Evolutionary conservation across 2,888 invertebrate species (phyloP).

Genomic region (Mythimna ferrago): DNA sequence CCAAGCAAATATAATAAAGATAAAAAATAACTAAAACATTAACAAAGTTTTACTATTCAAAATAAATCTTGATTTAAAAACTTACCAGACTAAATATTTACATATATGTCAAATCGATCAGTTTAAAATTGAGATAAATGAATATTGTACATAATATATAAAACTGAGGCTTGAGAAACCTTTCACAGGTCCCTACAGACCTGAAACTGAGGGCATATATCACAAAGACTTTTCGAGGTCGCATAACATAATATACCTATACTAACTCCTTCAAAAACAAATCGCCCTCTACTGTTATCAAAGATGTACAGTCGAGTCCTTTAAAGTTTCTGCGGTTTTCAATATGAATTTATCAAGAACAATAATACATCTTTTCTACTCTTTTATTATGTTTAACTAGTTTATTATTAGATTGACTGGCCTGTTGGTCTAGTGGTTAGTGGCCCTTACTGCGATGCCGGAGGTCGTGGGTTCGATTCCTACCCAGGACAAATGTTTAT

Average conservation of each 20-base stretch:
- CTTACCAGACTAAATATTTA: neutral
- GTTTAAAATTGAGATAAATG: constrained; percentile 14
- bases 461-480: too few species aligned
- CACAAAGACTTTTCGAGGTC: constrained; percentile 2
- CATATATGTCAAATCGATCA: neutral
- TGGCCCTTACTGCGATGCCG: too few species aligned
- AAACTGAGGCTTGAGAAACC: neutral
- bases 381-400: too few species aligned
- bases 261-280: neutral
- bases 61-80: neutral
- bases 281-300: constrained; percentile 25
- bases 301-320: neutral
- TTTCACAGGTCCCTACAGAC: constrained; percentile 3
- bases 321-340: too few species aligned
- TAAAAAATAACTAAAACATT: neutral
- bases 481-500: too few species aligned
- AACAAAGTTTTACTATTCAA: neutral
- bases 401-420: too few species aligned
- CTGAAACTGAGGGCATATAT: neutral
- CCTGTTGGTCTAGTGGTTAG: too few species aligned
- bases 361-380: too few species aligned
- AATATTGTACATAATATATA: neutral
- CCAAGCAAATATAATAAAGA: too few species aligned
- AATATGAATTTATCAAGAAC: too few species aligned
- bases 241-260: neutral